A percentile compares a stretch with the other conserved stretches of the same genome.
These are phyloP conservation scores for Leptinotarsa peninsularis DNA, from an alignment of 2,888 invertebrate genomes.

Conservation along the genomic window DNA sequence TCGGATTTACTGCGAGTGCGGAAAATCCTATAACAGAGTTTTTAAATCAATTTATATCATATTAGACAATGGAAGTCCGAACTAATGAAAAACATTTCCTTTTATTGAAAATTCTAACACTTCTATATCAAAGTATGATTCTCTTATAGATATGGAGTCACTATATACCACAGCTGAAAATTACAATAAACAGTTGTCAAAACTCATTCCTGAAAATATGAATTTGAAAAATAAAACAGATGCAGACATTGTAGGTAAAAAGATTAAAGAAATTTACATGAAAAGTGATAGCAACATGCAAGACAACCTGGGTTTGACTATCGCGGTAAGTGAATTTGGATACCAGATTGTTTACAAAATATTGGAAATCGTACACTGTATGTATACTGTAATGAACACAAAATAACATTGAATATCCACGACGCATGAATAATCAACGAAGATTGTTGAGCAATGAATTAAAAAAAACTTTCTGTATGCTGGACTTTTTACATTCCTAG, in stretches of 20 bases:
- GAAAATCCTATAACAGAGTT: too few species aligned
- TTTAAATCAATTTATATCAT: too few species aligned
- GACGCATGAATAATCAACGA: too few species aligned
- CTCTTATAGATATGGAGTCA: constrained; percentile 39
- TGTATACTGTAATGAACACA: not conserved
- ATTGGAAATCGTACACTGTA: not conserved
- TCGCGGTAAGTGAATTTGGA: constrained; percentile 39
- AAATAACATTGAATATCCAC: too few species aligned
- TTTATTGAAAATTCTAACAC: too few species aligned
- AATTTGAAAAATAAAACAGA: constrained; percentile 32
- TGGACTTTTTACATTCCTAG: too few species aligned
- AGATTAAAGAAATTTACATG: constrained; percentile 44
- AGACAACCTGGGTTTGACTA: constrained; percentile 44
- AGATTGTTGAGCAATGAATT: too few species aligned
- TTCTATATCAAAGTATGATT: not conserved
- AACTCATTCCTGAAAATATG: constrained; percentile 41
- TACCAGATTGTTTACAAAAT: not conserved
- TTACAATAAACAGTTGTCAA: constrained; percentile 35
- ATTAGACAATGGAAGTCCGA: too few species aligned
- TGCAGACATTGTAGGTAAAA: constrained; percentile 36
- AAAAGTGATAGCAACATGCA: constrained; percentile 32
- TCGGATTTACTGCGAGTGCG: too few species aligned
- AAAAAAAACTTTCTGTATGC: too few species aligned
- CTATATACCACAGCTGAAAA: constrained; percentile 31
- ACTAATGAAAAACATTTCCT: too few species aligned